phyloP scores from a whole-genome alignment of 2,113 vertebrate genomes.

The Psittacula cyanocephala region DNA sequence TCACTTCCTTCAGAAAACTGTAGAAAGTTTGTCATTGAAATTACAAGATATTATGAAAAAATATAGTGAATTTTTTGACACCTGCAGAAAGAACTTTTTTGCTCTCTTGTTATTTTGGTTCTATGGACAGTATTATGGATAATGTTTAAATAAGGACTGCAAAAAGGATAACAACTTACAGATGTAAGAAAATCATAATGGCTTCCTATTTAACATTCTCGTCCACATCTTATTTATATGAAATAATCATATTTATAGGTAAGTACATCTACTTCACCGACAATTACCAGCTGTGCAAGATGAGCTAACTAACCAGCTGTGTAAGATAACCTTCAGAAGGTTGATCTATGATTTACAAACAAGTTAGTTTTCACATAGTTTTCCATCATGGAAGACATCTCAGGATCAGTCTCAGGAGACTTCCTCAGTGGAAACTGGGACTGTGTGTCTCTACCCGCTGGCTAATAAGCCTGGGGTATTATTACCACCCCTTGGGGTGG shows the following conservation, averaged over 20 bases:
- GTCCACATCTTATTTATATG: not conserved
- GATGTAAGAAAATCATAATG: not conserved
- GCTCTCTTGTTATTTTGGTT: not conserved
- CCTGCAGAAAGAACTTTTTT: not conserved
- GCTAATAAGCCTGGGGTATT: not conserved
- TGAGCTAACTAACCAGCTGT: fast-evolving
- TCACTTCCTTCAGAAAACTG: not conserved
- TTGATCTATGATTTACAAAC: not conserved
- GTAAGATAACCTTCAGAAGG: not conserved
- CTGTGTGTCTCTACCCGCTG: not conserved
- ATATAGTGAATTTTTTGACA: not conserved
- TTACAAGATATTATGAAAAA: not conserved
- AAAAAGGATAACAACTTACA: not conserved
- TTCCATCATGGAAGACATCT: not conserved
- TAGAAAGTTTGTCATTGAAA: not conserved
- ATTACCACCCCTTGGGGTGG: not conserved
- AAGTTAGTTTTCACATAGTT: not conserved
- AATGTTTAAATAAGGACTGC: not conserved
- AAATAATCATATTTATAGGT: not conserved
- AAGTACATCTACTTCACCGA: not conserved
- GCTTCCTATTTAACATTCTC: not conserved
- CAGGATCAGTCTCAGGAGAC: not conserved
- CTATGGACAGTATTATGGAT: not conserved
- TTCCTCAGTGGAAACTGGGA: not conserved
- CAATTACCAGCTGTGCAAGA: not conserved